Evolutionary conservation across 2,888 invertebrate genomes (phyloP), one percentile per base, ranked within the genome.

Genomic region (Micoletzkya japonica): DNA sequence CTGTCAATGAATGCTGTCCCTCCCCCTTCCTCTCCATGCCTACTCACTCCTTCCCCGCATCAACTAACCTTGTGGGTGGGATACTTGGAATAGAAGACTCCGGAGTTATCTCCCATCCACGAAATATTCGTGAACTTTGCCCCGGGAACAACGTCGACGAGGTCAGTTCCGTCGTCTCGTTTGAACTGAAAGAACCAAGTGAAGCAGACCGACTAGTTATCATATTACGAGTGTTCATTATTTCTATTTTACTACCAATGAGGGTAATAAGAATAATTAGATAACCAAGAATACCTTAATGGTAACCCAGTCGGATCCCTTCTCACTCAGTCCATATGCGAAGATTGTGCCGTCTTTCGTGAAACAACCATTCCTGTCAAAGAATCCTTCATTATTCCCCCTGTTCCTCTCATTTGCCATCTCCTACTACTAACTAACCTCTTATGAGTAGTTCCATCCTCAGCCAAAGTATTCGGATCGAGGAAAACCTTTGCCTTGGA

Each of bases 231-330:
- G n/a, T n/a, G n/a, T n/a, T n/a, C n/a, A n/a, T n/a, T n/a, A n/a
- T n/a, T n/a, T n/a, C n/a, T n/a, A n/a, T n/a, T n/a, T 44, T 20
- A 20, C 10, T 10, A 44, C 44, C 20, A 10, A 14, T 20, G 44
- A 44, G 10, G 10, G 36, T 7, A 59, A 59, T 36, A 6, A 7
- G 36, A 59, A 59, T n/a, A 44, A 14, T n/a, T 17, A 34, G 7
- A 4, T 59, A 36, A 37, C 4, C n/a, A n/a, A n/a, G n/a, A 26
- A 24, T 32, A 88, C 88, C 82, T 88, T 86, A 82, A 97, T 93
- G 63, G 92, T 93, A 77, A 91, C 90, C 97, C 97, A 97, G 87
- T 98, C 97, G 1, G 95, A 95, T 0, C 97, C 97, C 86, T 93
- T 93, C 73, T 90, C 90, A 77, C 94, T 94, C 1, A 97, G 88